Percentiles rank a stretch among this genome's conserved stretches.
Evolutionary conservation across 2,888 invertebrate genomes (phyloP).

Genomic region (Bruchidius siliquastri): DNA sequence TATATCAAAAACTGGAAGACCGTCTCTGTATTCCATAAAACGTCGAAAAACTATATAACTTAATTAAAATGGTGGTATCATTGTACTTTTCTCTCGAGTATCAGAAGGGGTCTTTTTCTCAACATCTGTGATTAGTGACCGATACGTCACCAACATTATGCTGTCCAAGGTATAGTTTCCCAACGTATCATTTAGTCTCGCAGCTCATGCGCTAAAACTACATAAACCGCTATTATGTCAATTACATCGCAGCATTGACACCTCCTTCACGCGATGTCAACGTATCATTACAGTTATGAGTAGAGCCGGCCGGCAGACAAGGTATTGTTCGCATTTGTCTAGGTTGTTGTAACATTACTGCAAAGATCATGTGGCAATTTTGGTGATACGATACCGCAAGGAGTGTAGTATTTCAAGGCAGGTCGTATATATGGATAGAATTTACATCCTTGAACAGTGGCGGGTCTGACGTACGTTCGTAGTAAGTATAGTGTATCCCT

Average conservation of each 20-base stretch:
- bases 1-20: no score
- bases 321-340: not conserved
- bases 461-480: not conserved
- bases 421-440: not conserved
- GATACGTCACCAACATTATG: not conserved
- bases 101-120: no score
- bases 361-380: not conserved
- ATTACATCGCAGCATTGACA: not conserved
- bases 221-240: not conserved
- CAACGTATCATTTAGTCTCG: not conserved
- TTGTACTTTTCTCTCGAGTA: no score
- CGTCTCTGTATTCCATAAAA: no score
- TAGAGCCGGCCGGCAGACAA: not conserved
- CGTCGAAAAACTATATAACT: no score
- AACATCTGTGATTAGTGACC: not conserved
- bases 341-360: not conserved
- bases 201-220: not conserved
- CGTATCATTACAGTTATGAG: not conserved
- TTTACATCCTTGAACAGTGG: not conserved
- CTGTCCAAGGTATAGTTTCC: not conserved
- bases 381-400: not conserved
- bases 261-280: not conserved
- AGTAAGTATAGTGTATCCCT: no score
- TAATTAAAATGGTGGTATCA: no score
- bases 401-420: not conserved